Base-by-base conservation (phyloP, 1,140 invertebrate genomes). In the Macrosteles quadrilineatus region DNA sequence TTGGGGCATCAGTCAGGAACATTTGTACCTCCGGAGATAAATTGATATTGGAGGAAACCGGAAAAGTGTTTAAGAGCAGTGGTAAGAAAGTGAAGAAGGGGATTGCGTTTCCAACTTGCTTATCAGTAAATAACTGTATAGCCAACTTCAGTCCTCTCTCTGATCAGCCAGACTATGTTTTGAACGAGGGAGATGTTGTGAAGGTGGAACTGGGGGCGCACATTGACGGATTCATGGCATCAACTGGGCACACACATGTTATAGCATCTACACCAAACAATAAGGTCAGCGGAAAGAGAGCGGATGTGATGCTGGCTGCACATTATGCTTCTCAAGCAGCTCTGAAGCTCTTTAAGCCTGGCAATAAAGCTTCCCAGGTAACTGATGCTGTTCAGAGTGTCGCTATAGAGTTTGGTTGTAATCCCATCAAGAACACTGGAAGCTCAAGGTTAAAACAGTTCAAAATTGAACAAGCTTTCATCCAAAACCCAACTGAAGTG, bases 201-300 rank as follows among this genome's bases (percentile, higher is more conserved):
- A 99, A 99, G 90, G 91, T 99, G 93, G 97, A 99, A 83, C 83
- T 99, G 76, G 98, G 97, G 74, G 96, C 95, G 72, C 98, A 99
- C 81, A 90, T 99, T 77, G 98, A 99, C 89, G 98, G 98, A 29
- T 99, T 97, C 79, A 97, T 98, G 80, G 97, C 97, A 67, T 96
- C 98, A 63, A 96, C 96, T 29, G 98, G 97, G 40, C 97, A 99
- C 81, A 98, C 97, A 14, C 83, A 99, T 72, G 88, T 97, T 69
- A 88, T 99, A 75, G 95, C 95, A 67, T 90, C 91, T 63, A 87
- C 87, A 29, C 76, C 83, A 53, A 87, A 86, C 68, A 85, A 87
- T 65, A 91, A 91, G 78, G 85, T 91, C 32, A 91, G 84, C 59
- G 98, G 96, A 4, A 86, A 91, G 71, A 93, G 93, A 81, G 97